A percentile compares a stretch with the other conserved stretches of the same genome.
phyloP scores from a whole-genome alignment of 35 echinoderm and acorn worm species.

The Lytechinus variegatus region DNA sequence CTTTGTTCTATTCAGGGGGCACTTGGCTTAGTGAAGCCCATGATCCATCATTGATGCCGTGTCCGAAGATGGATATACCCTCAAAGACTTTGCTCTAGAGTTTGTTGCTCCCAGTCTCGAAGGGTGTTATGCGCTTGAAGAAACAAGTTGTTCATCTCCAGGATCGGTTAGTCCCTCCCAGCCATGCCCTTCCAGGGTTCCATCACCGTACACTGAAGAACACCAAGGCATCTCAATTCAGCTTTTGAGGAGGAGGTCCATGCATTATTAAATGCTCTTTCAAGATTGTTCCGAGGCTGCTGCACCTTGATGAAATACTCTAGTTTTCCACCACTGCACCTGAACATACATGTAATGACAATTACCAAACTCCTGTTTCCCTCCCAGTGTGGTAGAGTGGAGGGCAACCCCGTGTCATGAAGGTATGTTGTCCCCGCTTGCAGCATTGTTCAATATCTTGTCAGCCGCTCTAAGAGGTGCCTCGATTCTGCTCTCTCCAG shows the following conservation, averaged over 20 bases:
- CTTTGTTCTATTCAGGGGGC: no score
- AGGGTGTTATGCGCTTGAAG: not conserved
- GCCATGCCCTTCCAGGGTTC: conserved; percentile 31
- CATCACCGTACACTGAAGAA: not conserved
- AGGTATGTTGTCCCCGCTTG: conserved; percentile 42
- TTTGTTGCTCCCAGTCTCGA: not conserved
- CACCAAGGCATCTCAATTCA: not conserved
- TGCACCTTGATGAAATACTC: conserved; percentile 45
- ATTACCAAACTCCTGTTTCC: conserved; percentile 53
- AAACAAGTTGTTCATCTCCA: conserved; percentile 27
- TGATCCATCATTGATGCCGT: no score
- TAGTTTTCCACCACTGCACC: not conserved
- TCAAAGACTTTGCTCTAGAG: no score
- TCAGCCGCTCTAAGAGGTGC: conserved; percentile 45
- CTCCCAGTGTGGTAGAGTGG: conserved; percentile 53
- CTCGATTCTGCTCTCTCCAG: conserved; percentile 41
- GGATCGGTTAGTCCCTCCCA: not conserved
- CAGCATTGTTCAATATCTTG: conserved; percentile 48
- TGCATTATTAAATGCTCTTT: conserved; percentile 46
- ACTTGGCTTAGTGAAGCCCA: no score
- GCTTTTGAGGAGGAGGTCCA: not conserved
- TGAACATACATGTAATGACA: conserved; percentile 21
- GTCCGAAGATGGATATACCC: no score
- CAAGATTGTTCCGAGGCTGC: conserved; percentile 38
- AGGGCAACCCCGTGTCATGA: conserved; percentile 28